Conservation (phyloP, 2,113 vertebrate species). For the Himantopus leucocephalus region DNA sequence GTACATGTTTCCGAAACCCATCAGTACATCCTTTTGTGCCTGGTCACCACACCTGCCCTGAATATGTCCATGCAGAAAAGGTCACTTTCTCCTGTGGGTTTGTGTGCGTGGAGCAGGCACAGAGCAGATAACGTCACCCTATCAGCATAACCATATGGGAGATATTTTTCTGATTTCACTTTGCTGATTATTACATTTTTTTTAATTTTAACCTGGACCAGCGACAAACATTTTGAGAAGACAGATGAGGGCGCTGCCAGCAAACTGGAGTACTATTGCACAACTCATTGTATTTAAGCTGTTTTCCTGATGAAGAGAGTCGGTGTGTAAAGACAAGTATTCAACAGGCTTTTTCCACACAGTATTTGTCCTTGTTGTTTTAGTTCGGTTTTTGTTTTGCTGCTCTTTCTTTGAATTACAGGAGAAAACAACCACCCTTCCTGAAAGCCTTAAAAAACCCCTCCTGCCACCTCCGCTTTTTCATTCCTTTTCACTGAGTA, state of each 20-base stretch:
- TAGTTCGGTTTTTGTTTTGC: background rate
- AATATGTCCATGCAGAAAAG: background rate
- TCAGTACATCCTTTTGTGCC: background rate
- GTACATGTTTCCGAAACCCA: fast-evolving
- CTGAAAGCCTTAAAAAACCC: background rate
- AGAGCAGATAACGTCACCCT: background rate
- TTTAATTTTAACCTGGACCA: background rate
- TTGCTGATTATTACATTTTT: background rate
- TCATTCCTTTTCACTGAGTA: background rate
- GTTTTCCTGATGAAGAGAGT: background rate
- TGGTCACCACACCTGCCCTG: background rate
- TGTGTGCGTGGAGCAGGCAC: background rate
- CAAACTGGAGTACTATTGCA: background rate
- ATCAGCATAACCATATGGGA: background rate
- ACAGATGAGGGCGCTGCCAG: slow-evolving; percentile 4
- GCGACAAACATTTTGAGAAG: background rate
- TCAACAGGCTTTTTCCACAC: background rate
- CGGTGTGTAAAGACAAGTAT: background rate
- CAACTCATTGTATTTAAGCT: background rate
- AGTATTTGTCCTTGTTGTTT: background rate
- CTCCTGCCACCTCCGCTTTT: background rate
- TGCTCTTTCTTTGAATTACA: background rate
- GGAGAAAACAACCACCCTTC: background rate
- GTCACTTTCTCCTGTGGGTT: background rate
- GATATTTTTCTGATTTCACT: background rate